phyloP scores from a whole-genome alignment of 1,140 invertebrate genomes.

The Ceratina calcarata region DNA sequence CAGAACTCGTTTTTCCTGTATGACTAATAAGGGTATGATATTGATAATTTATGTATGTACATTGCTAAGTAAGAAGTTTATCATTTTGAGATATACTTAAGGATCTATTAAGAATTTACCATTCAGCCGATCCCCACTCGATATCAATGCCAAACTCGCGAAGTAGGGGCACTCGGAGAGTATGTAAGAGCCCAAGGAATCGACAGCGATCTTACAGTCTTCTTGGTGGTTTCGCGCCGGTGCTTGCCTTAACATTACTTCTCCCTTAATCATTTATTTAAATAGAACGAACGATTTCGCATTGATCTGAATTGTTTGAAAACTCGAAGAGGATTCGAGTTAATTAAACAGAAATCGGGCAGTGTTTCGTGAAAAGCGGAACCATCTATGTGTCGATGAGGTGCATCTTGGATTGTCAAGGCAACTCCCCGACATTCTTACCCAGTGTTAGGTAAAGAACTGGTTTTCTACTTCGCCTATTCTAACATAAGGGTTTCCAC shows the following conservation, averaged over 20 bases:
- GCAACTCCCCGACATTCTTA: conserved; percentile 77
- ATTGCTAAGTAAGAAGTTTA: conserved; percentile 32
- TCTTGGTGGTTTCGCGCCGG: conserved; percentile 21
- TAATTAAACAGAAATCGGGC: not conserved
- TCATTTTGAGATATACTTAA: conserved; percentile 10
- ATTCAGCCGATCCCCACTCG: conserved; percentile 44
- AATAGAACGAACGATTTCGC: not conserved
- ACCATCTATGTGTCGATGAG: conserved; percentile 78
- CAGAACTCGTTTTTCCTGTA: not conserved
- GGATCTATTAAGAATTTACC: too few species aligned
- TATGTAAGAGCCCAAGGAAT: conserved; percentile 62
- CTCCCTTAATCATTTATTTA: not conserved
- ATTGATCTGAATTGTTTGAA: not conserved
- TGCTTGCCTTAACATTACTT: conserved; percentile 27
- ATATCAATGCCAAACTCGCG: conserved; percentile 27
- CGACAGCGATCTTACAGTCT: conserved; percentile 60
- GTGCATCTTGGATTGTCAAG: conserved; percentile 78
- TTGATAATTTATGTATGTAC: conserved; percentile 1
- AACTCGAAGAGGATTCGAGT: not conserved
- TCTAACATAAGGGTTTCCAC: too few species aligned
- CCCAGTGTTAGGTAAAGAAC: conserved; percentile 75
- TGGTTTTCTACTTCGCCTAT: conserved; percentile 23
- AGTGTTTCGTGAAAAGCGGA: conserved; percentile 23
- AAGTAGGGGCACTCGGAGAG: conserved; percentile 56
- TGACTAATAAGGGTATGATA: not conserved